A percentile compares a stretch with the other conserved stretches of the same genome.
Evolutionary conservation across 2,113 vertebrate genomes (phyloP).

Genomic region (Gavialis gangeticus): DNA sequence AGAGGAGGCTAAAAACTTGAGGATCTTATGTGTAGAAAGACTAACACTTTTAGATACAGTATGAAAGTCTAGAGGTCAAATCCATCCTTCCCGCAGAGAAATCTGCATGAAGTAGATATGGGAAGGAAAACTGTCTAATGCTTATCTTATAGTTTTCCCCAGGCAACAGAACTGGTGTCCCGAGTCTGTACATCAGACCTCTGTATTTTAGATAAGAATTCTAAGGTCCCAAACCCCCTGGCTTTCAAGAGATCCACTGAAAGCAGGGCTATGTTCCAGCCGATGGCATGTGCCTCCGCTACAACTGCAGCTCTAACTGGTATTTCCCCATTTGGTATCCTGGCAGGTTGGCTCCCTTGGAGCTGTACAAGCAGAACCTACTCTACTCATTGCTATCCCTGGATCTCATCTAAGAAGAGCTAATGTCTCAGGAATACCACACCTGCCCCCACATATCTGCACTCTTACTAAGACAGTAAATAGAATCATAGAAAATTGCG

Average conservation of each 20-base stretch:
- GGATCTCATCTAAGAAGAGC: neutral
- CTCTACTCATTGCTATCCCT: neutral
- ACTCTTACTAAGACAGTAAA: neutral
- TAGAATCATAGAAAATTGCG: too few relatives aligned
- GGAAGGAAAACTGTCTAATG: neutral
- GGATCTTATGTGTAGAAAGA: neutral
- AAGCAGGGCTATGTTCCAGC: neutral
- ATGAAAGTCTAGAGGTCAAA: neutral
- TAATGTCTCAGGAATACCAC: neutral
- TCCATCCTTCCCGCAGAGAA: neutral
- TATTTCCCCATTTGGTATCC: neutral
- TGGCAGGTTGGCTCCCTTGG: neutral
- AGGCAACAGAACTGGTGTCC: neutral
- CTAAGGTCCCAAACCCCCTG: neutral
- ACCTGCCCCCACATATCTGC: neutral
- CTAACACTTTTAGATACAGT: neutral
- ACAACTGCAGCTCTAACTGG: neutral
- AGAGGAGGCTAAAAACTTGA: constrained; percentile 5
- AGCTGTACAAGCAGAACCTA: neutral
- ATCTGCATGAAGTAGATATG: neutral
- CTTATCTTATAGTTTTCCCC: neutral
- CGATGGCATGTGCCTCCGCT: accelerated
- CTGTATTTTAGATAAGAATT: neutral
- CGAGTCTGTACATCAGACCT: neutral
- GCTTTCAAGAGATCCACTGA: neutral